Evolutionary conservation across 2,797 vertebrate species (phyloP).

Genomic region (Xiphorhynchus erythropygius): DNA sequence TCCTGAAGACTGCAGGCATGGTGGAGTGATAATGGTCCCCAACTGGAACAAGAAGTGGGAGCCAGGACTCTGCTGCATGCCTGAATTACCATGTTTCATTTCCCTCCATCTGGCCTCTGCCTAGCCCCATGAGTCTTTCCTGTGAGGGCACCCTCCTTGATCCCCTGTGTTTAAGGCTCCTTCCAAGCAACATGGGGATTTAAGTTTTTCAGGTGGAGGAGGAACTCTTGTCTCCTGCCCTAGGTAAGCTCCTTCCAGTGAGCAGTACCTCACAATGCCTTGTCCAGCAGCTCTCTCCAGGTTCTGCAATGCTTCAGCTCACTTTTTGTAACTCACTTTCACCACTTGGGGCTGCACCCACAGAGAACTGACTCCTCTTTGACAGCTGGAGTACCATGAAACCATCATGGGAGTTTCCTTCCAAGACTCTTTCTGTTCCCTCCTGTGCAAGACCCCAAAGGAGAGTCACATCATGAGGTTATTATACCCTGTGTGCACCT

Average conservation of each 20-base stretch:
- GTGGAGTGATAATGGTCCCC: neutral
- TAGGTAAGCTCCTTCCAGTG: neutral
- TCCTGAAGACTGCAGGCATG: neutral
- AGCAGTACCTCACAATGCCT: rapidly evolving
- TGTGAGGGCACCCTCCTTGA: neutral
- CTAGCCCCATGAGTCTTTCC: neutral
- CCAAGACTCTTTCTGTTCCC: neutral
- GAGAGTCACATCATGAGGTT: neutral
- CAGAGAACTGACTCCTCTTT: neutral
- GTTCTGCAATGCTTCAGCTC: neutral
- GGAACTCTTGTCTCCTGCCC: neutral
- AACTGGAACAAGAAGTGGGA: neutral
- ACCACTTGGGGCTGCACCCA: neutral
- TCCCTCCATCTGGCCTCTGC: neutral
- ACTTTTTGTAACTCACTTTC: neutral
- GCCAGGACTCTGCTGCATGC: neutral
- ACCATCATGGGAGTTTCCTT: neutral
- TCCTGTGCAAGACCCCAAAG: neutral
- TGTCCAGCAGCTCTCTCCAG: neutral
- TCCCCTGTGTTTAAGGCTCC: neutral
- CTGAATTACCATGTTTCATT: neutral
- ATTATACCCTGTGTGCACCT: neutral
- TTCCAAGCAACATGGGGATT: neutral
- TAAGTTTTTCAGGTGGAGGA: neutral
- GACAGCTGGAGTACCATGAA: neutral